Evolutionary conservation across 1,140 invertebrate genomes (phyloP).

Genomic region (Caerostris darwini): DNA sequence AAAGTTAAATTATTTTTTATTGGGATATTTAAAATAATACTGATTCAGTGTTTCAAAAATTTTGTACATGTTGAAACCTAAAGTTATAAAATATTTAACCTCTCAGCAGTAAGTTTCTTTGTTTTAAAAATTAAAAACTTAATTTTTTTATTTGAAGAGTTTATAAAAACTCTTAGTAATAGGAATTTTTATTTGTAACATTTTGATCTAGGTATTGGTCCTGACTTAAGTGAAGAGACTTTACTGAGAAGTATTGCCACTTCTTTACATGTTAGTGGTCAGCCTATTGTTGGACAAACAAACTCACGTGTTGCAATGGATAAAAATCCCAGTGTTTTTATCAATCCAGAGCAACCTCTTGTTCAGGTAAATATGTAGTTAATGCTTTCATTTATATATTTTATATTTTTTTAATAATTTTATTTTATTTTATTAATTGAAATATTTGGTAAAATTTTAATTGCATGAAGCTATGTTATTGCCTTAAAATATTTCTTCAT

Average conservation of each 20-base stretch:
- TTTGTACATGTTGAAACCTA: no score
- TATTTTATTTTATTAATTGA: neutral
- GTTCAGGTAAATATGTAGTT: constrained; percentile 86
- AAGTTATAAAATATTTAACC: no score
- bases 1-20: no score
- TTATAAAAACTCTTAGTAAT: no score
- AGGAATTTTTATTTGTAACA: neutral
- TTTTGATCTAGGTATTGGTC: constrained; percentile 87
- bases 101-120: neutral
- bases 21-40: no score
- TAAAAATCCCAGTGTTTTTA: constrained; percentile 96
- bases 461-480: neutral
- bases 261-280: constrained; percentile 90
- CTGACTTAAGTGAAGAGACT: constrained; percentile 94
- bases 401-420: neutral
- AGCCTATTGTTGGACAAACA: constrained; percentile 93
- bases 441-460: neutral
- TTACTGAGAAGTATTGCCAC: constrained; percentile 94
- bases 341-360: constrained; percentile 97
- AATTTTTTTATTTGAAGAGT: neutral
- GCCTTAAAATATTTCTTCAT: no score
- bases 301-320: constrained; percentile 91
- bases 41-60: no score
- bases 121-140: neutral
- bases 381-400: neutral